These are phyloP conservation scores for Uromys caudimaculatus DNA, from an alignment of 2,797 vertebrate genomes.

Conservation along the genomic window DNA sequence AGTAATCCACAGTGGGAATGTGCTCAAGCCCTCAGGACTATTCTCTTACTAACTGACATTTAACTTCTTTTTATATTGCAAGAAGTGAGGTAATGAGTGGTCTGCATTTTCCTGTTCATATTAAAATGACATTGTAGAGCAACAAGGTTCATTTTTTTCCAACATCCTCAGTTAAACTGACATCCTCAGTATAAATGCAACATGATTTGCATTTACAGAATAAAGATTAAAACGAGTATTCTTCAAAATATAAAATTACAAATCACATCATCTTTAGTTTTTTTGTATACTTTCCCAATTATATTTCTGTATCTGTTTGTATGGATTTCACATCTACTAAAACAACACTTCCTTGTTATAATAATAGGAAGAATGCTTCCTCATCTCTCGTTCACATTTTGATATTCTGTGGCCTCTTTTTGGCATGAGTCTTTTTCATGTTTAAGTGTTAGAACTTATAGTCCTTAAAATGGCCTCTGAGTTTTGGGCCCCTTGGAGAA, in stretches of 20 bases:
- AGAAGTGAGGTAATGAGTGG: background rate
- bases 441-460: slow-evolving; percentile 29
- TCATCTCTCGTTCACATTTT: slow-evolving; percentile 2
- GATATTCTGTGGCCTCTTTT: slow-evolving; percentile 34
- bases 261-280: background rate
- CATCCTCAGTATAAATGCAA: background rate
- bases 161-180: background rate
- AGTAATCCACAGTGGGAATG: background rate
- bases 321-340: background rate
- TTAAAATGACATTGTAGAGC: background rate
- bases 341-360: background rate
- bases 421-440: background rate
- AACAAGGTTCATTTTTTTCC: background rate
- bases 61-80: background rate
- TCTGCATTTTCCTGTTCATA: background rate
- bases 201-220: background rate
- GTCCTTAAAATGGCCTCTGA: background rate
- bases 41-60: background rate
- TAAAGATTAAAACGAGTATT: background rate
- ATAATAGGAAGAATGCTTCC: background rate
- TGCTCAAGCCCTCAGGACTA: background rate
- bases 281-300: slow-evolving; percentile 1
- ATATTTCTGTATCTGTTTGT: background rate
- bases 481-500: background rate
- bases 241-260: background rate